These are phyloP conservation scores for Agapornis roseicollis DNA, from an alignment of 2,113 vertebrate genomes.

Conservation along the genomic window DNA sequence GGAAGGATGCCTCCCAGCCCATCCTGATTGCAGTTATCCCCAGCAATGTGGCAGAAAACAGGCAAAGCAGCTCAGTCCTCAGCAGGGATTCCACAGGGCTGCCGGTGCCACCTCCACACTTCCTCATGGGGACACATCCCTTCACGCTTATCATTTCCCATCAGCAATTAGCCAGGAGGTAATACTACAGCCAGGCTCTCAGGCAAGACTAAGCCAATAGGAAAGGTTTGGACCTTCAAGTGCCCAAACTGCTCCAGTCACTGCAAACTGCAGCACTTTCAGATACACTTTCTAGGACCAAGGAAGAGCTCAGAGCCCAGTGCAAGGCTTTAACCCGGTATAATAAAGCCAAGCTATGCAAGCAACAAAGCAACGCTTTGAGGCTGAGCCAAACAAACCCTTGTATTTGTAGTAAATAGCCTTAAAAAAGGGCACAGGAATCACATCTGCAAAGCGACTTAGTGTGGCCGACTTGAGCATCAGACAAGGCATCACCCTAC, in stretches of 20 bases:
- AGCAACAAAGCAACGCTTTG: not conserved
- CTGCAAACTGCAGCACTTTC: not conserved
- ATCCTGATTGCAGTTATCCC: too few relatives aligned
- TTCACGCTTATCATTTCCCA: not conserved
- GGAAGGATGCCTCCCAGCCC: not conserved
- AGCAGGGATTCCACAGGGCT: not conserved
- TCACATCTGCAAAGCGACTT: not conserved
- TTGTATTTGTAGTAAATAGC: not conserved
- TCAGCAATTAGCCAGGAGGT: not conserved
- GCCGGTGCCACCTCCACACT: not conserved
- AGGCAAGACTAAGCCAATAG: not conserved
- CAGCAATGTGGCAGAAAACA: rapidly evolving
- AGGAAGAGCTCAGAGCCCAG: not conserved
- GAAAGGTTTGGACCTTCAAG: not conserved
- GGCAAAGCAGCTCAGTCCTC: not conserved
- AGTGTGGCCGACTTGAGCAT: not conserved
- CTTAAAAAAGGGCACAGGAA: not conserved
- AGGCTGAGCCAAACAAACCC: not conserved
- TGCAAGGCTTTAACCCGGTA: not conserved
- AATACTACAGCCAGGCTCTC: not conserved
- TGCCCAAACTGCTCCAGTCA: too few relatives aligned
- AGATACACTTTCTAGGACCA: rapidly evolving
- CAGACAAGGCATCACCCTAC: not conserved
- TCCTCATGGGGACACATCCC: rapidly evolving
- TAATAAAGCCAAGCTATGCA: not conserved